These are phyloP conservation scores for Lomographa bimaculata DNA, from an alignment of 2,888 invertebrate species.

Conservation along the genomic window DNA sequence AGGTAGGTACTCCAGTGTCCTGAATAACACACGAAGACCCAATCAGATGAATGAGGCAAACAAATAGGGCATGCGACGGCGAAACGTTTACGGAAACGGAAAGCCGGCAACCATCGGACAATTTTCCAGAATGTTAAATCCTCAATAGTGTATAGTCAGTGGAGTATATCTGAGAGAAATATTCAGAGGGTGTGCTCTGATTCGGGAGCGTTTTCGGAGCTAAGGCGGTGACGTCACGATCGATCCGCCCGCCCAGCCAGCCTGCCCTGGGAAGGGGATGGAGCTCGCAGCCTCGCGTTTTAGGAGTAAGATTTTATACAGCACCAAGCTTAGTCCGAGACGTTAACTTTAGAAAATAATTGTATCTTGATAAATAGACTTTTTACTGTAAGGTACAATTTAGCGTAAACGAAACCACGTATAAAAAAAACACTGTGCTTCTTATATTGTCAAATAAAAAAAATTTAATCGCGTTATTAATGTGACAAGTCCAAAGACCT, in stretches of 20 bases:
- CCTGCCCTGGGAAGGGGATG: constrained; percentile 29
- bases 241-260: constrained; percentile 48
- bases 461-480: too few species aligned
- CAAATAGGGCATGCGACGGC: constrained; percentile 2
- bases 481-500: too few species aligned
- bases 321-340: too few species aligned
- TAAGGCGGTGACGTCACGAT: constrained; percentile 77
- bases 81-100: constrained; percentile 5
- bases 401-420: too few species aligned
- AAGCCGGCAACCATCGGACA: constrained; percentile 8
- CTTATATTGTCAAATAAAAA: too few species aligned
- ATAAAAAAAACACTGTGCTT: too few species aligned
- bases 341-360: too few species aligned
- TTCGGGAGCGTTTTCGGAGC: constrained; percentile 35
- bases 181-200: constrained; percentile 28
- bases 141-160: constrained; percentile 25
- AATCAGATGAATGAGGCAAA: constrained; percentile 3
- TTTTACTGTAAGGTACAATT: too few species aligned
- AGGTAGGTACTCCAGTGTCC: too few species aligned
- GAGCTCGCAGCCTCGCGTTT: constrained; percentile 23
- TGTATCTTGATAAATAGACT: too few species aligned
- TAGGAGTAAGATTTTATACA: too few species aligned
- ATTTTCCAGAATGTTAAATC: constrained; percentile 24
- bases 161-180: constrained; percentile 11
- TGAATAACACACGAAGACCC: constrained; percentile 16